Percentiles rank a stretch among this genome's conserved stretches.
phyloP scores from a whole-genome alignment of 2,797 vertebrate species.

The Prunella strophiata region DNA sequence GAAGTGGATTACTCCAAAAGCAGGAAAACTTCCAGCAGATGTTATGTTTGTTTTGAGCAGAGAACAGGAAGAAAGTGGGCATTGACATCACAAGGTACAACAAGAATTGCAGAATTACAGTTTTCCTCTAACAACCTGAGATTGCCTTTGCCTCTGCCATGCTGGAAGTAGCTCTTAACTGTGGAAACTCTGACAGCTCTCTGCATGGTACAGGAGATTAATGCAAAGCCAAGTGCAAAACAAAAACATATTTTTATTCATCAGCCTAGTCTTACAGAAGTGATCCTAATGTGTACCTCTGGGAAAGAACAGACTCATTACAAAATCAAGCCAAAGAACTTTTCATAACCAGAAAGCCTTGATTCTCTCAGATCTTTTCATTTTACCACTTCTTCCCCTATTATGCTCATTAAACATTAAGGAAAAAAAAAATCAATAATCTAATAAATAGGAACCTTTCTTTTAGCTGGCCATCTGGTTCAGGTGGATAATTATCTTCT shows the following conservation, averaged over 20 bases:
- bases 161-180: not conserved
- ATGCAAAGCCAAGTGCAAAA: conserved; percentile 36
- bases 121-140: fast-evolving
- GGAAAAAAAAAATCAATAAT: not conserved
- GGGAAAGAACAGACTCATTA: conserved; percentile 14
- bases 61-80: not conserved
- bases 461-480: conserved; percentile 31
- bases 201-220: not conserved
- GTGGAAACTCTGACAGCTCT: not conserved
- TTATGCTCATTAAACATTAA: conserved; percentile 21
- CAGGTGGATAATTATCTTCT: conserved; percentile 49
- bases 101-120: not conserved
- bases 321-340: not conserved
- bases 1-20: not conserved
- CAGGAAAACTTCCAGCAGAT: not conserved
- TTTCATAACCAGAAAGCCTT: not conserved
- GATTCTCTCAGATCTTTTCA: not conserved
- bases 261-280: not conserved
- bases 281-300: not conserved
- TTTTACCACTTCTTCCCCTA: not conserved
- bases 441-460: not conserved
- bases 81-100: not conserved
- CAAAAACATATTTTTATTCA: conserved; percentile 37
- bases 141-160: not conserved
- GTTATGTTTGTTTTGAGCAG: not conserved